Percentiles rank a stretch among this genome's conserved stretches.
These are phyloP conservation scores for Poecilia velifera DNA, from an alignment of 2,797 vertebrate species.

Conservation along the genomic window DNA sequence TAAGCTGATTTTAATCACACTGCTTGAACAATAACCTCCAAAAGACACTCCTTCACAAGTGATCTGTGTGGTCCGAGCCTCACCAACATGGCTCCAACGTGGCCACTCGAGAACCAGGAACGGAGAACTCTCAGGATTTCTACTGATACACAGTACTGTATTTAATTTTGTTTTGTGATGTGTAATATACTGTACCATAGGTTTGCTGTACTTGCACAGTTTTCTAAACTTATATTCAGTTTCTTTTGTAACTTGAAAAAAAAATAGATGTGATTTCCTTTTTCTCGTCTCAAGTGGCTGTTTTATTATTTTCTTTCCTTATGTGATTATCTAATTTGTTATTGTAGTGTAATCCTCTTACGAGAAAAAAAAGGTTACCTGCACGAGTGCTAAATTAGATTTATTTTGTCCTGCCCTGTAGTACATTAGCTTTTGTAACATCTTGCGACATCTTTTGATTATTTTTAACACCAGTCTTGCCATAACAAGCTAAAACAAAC, in stretches of 20 bases:
- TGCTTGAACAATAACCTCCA: slow-evolving; percentile 43
- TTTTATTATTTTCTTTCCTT: slow-evolving; percentile 60
- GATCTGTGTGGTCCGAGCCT: slow-evolving; percentile 43
- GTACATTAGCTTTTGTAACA: slow-evolving; percentile 64
- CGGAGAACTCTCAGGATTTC: slow-evolving; percentile 87
- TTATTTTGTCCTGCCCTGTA: slow-evolving; percentile 27
- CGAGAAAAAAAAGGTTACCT: slow-evolving; percentile 49
- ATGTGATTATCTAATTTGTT: slow-evolving; percentile 74
- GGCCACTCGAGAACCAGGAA: slow-evolving; percentile 77
- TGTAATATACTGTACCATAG: slow-evolving; percentile 88
- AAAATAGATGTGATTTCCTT: slow-evolving; percentile 76
- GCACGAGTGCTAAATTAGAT: slow-evolving; percentile 57
- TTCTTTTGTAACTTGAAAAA: slow-evolving; percentile 83
- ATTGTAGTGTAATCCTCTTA: slow-evolving; percentile 65
- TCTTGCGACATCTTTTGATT: slow-evolving; percentile 62
- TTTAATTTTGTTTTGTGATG: slow-evolving; percentile 80
- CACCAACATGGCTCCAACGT: slow-evolving; percentile 58
- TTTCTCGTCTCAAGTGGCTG: slow-evolving; percentile 69
- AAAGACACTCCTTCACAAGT: background rate
- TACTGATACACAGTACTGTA: slow-evolving; percentile 88
- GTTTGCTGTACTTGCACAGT: slow-evolving; percentile 90
- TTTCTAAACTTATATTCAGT: slow-evolving; percentile 76
- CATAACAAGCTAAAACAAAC: slow-evolving; percentile 63
- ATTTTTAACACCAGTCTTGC: slow-evolving; percentile 76
- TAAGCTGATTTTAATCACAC: slow-evolving; percentile 46